Conservation (phyloP, 2,888 invertebrate species). For the Heliconius erato region DNA sequence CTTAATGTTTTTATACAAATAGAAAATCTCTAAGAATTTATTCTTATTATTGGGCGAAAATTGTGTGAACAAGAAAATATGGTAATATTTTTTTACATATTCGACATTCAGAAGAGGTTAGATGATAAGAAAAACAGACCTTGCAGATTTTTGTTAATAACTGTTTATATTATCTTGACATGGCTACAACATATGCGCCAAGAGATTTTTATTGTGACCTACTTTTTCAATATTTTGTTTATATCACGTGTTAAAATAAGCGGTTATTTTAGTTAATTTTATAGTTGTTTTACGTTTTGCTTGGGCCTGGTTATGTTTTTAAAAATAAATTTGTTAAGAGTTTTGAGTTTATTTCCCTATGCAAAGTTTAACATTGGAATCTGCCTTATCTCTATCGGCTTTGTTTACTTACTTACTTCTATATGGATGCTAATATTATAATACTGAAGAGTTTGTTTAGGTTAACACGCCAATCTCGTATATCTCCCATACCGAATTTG, state of each 20-base stretch:
- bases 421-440: no score
- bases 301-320: background rate
- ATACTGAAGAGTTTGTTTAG: no score
- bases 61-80: background rate
- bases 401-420: no score
- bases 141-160: constrained; percentile 1
- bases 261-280: background rate
- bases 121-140: constrained; percentile 7
- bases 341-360: background rate
- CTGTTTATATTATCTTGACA: constrained; percentile 1
- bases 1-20: no score
- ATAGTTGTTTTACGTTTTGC: background rate
- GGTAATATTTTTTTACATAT: background rate
- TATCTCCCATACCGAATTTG: no score
- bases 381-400: no score
- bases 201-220: constrained; percentile 21
- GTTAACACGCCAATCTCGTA: no score
- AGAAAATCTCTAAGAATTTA: background rate
- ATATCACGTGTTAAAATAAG: background rate
- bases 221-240: constrained; percentile 8
- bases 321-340: background rate
- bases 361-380: background rate
- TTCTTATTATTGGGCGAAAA: background rate
- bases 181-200: background rate
- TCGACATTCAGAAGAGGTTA: background rate